Base-by-base conservation (phyloP, 1,140 invertebrate species). In the Saxidomus purpurata region DNA sequence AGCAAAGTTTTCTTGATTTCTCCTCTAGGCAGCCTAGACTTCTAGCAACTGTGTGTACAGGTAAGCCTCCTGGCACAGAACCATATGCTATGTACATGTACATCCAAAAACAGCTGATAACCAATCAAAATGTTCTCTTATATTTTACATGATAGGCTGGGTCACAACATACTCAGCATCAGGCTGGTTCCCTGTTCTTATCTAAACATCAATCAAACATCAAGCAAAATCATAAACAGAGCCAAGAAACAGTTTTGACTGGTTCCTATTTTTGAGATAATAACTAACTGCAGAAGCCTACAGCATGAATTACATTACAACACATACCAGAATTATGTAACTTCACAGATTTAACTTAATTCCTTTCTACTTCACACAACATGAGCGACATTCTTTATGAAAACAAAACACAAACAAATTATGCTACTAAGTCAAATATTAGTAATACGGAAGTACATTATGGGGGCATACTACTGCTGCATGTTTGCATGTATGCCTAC, bases 51-150 rank as follows among this genome's bases (percentile, higher is more conserved):
- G 6, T 40, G 76, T 79, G 9, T 79, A 79, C 76, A 79, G 76
- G 76, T 79, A 79, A 79, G 34, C 36, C 67, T 40, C 67, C 28
- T 79, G 76, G 76, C 76, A 79, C 43, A 19, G 13, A 4, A 79
- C 49, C 76, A 79, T 79, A 77, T 79, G 76, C 76, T 34, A 13
- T 49, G 19, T 52, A 52, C 76, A 79, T 79, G 76, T 79, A 79
- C n/a, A 79, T 25, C 25, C 31, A 79, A 71, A 77, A 79, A 31
- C 47, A 52, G 31, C 76, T 79, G 76, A 52, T 34, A 79, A 55
- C 76, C 76, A 79, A 79, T 79, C 49, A 77, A 79, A 49, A 77
- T 71, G 17, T 38, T 40, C 34, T n/a, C 8, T 36, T 71, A 71
- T 38, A 36, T 38, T 71, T 19, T 38, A 38, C 67, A 71, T 38